Base-by-base conservation (phyloP, 2,888 invertebrate species). In the Adelphocoris suturalis region DNA sequence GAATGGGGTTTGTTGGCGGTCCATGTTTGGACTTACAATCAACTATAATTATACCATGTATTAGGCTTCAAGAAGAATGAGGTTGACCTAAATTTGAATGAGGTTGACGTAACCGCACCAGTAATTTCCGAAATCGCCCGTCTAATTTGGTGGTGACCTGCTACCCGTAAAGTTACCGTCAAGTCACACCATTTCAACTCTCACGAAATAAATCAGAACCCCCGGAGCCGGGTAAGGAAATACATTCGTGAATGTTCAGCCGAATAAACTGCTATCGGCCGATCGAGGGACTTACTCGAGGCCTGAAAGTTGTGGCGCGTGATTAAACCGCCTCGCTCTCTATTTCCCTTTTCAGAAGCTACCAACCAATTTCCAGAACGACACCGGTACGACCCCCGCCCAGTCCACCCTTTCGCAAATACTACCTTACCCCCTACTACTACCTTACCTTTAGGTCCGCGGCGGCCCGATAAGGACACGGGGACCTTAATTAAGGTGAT, bases 181-280 rank as follows among this genome's bases (percentile, higher is more conserved):
- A 37, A 4, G 37, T 37, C 7, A 37, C 37, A 7, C 37, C 3
- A 37, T 37, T 37, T 37, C 37, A 37, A 37, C 37, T 2, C 37
- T 37, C 37, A 4, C 37, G 37, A 37, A 37, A 37, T 37, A 37
- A 37, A 7, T 37, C 37, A 7, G 7, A n/a, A n/a, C n/a, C 37
- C 37, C 37, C 37, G 37, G 7, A 37, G 37, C 37, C 37, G 37
- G 37, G 37, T 7, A 37, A 37, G 37, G 37, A 37, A 37, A 37
- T 37, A 37, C 37, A 7, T 37, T 37, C 61, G n/a, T 61, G 61
- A 61, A 19, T 61, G 14, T 61, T 19, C 61, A 19, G 19, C 61
- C n/a, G n/a, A 19, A 61, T 61, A 61, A 61, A 61, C 61, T 7
- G 61, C 61, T 61, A 61, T 61, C 61, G n/a, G 61, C 61, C 61